Percentiles rank a stretch among this genome's conserved stretches.
phyloP scores from a whole-genome alignment of 2,888 invertebrate genomes.

The Plebejus anna region DNA sequence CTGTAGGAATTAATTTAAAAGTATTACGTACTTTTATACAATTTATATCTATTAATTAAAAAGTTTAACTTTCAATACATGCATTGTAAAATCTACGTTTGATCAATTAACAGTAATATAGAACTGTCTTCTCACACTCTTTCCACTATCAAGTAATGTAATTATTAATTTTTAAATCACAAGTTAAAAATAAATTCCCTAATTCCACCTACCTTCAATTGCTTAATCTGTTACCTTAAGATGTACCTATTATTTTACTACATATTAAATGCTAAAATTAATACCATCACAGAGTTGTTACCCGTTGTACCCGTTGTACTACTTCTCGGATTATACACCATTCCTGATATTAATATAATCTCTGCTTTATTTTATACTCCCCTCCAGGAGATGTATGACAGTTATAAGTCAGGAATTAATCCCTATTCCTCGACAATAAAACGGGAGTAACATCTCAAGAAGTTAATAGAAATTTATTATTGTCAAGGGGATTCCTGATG shows the following conservation, averaged over 20 bases:
- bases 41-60: background rate
- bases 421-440: slow-evolving; percentile 77
- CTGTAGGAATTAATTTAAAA: slow-evolving; percentile 6
- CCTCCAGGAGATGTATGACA: slow-evolving; percentile 75
- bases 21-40: background rate
- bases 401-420: slow-evolving; percentile 80
- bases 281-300: slow-evolving; percentile 20
- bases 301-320: slow-evolving; percentile 60
- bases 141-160: no score
- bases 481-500: slow-evolving; percentile 55
- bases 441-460: slow-evolving; percentile 73
- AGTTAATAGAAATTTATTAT: slow-evolving; percentile 75
- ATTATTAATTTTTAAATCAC: background rate
- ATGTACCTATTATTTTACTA: background rate
- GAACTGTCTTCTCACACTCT: no score
- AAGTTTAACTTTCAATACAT: no score
- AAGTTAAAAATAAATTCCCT: background rate
- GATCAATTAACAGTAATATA: no score
- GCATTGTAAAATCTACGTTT: no score
- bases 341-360: slow-evolving; percentile 75
- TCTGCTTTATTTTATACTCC: slow-evolving; percentile 75
- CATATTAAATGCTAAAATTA: background rate
- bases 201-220: background rate
- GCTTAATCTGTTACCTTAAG: background rate
- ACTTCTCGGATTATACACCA: slow-evolving; percentile 63